Evolutionary conservation across 2,888 invertebrate genomes (phyloP), one percentile per base, ranked within the genome.

Genomic region (Heliconius ethilla): DNA sequence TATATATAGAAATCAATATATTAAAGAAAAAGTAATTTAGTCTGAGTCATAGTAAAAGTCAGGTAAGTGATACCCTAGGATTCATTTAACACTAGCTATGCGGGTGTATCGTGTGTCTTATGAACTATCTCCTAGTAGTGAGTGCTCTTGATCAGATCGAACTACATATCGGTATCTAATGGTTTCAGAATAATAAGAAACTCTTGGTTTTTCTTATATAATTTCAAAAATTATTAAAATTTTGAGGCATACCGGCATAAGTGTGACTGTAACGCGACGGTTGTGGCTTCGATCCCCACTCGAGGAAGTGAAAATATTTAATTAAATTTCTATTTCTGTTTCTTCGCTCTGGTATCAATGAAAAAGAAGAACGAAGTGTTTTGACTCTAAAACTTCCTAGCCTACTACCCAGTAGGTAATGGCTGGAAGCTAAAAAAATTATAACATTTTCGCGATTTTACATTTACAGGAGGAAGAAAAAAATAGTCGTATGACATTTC

Each of bases 131-230:
- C 78, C 51, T 63, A 27, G 72, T 22, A 65, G 73, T 72, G 73
- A 74, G 73, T 73, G 69, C 63, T 37, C n/a, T 59, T 18, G 40
- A 63, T 63, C 51, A 76, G 66, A 76, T 78, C 51, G 51, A 73
- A 79, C 69, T 76, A 76, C 78, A 75, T 51, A 40, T 62, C 27
- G 33, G 51, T 45, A 40, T 73, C 77, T 74, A 45, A 77, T 72
- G 10, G n/a, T 33, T 33, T 72, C 33, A 70, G 22, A 25, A 27
- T 25, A 15, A 69, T n/a, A n/a, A 29, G 29, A 29, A 29, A 18
- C n/a, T 37, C 13, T n/a, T 37, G 9, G 7, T 51, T 51, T 22
- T 51, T 22, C 51, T 51, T 51, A 51, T 22, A 51, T 51, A 3
- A 51, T 51, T 51, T 22, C 6, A 51, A 51, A 18, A 18, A 6